A percentile compares a stretch with the other conserved stretches of the same genome.
Evolutionary conservation across 2,113 vertebrate genomes (phyloP).

Genomic region (Oxyruncus cristatus): DNA sequence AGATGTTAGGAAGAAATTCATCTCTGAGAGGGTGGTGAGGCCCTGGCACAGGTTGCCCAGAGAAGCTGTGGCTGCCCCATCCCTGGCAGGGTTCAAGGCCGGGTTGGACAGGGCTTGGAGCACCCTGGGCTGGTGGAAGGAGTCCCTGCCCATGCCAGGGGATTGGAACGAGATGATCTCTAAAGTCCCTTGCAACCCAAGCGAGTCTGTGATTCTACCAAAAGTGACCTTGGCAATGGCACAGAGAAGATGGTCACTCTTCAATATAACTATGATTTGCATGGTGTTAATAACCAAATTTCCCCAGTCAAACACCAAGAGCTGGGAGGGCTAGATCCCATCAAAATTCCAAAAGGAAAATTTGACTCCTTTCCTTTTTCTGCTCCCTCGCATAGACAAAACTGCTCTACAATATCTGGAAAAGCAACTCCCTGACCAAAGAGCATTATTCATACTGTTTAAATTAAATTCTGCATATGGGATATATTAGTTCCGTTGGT

Average conservation of each 20-base stretch:
- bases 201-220: background rate
- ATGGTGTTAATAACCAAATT: background rate
- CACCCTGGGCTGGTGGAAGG: background rate
- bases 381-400: background rate
- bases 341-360: background rate
- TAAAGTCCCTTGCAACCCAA: background rate
- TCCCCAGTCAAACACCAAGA: background rate
- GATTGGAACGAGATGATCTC: background rate
- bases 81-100: background rate
- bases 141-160: too few species aligned
- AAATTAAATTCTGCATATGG: background rate
- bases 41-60: background rate
- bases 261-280: accelerated
- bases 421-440: background rate
- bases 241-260: background rate
- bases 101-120: accelerated
- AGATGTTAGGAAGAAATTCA: background rate
- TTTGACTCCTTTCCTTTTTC: background rate
- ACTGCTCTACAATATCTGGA: background rate
- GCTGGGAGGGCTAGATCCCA: background rate
- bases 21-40: background rate
- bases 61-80: background rate
- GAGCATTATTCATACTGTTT: background rate
- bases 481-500: background rate
- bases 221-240: background rate